These are phyloP conservation scores for Periophthalmus modestus DNA, from an alignment of 2,113 vertebrate genomes.

Conservation along the genomic window DNA sequence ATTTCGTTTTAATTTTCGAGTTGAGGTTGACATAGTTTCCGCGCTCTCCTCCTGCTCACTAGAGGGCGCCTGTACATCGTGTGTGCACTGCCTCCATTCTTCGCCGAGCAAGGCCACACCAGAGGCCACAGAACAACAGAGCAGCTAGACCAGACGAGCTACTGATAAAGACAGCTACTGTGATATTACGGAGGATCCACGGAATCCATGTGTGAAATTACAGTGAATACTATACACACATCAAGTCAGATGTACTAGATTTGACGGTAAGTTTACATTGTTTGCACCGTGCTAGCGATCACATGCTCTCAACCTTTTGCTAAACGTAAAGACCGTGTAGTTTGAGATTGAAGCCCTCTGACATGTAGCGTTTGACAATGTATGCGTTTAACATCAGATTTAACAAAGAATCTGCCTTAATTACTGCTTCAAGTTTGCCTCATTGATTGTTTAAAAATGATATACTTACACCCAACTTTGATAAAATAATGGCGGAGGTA, in stretches of 20 bases:
- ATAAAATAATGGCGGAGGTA: too few species aligned
- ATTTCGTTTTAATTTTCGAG: too few species aligned
- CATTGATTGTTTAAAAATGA: neutral
- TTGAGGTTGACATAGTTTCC: too few species aligned
- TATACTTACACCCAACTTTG: too few species aligned
- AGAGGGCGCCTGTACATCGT: neutral
- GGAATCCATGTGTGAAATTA: neutral
- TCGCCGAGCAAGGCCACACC: too few species aligned
- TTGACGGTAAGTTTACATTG: neutral
- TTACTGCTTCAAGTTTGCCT: neutral
- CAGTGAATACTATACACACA: neutral
- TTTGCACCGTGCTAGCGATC: neutral
- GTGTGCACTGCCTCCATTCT: neutral
- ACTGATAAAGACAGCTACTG: neutral
- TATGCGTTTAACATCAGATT: neutral
- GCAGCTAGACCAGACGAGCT: neutral
- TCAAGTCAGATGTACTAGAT: neutral
- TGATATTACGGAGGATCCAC: neutral
- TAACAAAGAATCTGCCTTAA: neutral
- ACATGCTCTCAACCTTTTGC: neutral
- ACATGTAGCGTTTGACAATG: neutral
- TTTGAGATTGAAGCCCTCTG: neutral
- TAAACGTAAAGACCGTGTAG: neutral
- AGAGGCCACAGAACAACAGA: neutral
- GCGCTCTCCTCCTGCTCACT: neutral